Evolutionary conservation across 2,113 vertebrate species (phyloP).

Genomic region (Laterallus jamaicensis): DNA sequence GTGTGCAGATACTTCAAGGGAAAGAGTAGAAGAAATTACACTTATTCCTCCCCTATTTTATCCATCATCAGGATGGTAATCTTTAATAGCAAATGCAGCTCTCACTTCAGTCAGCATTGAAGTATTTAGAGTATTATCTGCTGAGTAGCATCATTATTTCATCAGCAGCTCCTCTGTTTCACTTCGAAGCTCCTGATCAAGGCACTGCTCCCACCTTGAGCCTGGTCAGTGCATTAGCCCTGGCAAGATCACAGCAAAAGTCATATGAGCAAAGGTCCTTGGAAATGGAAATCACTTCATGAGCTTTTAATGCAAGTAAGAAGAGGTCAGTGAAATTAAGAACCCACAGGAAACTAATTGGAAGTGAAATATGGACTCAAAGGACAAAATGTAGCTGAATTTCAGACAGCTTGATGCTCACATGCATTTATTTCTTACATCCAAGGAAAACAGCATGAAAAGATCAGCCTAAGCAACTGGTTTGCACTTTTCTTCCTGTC

Average conservation of each 20-base stretch:
- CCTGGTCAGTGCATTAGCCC: background rate
- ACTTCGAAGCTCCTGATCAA: background rate
- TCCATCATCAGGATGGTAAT: background rate
- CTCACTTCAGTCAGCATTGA: background rate
- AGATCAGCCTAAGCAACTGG: background rate
- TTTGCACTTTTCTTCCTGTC: background rate
- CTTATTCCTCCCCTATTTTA: background rate
- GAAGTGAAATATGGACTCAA: background rate
- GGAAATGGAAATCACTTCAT: background rate
- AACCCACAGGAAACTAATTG: background rate
- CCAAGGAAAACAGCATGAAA: background rate
- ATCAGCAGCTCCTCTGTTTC: background rate
- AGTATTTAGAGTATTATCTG: background rate
- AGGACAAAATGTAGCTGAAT: background rate
- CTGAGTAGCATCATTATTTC: background rate
- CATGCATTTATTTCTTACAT: background rate
- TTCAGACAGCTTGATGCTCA: background rate
- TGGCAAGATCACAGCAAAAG: background rate
- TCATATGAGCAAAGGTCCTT: background rate
- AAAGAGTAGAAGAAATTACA: background rate
- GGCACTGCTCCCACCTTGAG: background rate
- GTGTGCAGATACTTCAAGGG: background rate
- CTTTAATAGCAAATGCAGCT: background rate
- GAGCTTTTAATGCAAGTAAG: background rate
- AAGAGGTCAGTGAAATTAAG: slow-evolving; percentile 10